These are phyloP conservation scores for Parnassius mnemosyne DNA, from an alignment of 2,888 invertebrate genomes.

Conservation along the genomic window DNA sequence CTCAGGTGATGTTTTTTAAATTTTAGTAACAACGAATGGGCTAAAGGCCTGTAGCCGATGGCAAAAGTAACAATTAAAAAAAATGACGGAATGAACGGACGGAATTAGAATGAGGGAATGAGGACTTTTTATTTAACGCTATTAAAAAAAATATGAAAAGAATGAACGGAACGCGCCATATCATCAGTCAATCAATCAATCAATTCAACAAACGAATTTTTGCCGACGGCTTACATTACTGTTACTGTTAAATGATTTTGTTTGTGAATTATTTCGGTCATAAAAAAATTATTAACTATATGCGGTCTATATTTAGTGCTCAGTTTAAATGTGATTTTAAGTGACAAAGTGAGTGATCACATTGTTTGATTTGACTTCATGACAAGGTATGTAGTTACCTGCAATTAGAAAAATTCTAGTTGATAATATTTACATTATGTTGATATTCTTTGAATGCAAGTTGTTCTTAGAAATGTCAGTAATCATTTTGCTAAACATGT, in stretches of 20 bases:
- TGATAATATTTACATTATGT: slow-evolving; percentile 11
- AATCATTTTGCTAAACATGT: background rate
- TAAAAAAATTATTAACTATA: slow-evolving; percentile 1
- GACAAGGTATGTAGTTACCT: slow-evolving; percentile 25
- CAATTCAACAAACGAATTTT: slow-evolving; percentile 53
- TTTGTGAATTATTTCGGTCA: slow-evolving; percentile 13
- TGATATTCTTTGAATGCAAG: slow-evolving; percentile 1
- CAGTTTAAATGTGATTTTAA: slow-evolving; percentile 17
- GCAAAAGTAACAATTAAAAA: background rate
- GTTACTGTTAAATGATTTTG: background rate
- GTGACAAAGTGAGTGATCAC: slow-evolving; percentile 28
- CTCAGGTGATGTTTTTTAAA: too few species aligned
- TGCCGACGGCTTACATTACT: slow-evolving; percentile 43
- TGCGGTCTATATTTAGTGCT: slow-evolving; percentile 6
- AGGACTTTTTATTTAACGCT: slow-evolving; percentile 1
- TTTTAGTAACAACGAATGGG: too few species aligned
- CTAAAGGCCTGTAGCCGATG: too few species aligned
- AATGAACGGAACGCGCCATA: slow-evolving; percentile 10
- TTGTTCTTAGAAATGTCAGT: slow-evolving; percentile 5
- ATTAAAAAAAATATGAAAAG: slow-evolving; percentile 16
- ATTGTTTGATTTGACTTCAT: slow-evolving; percentile 23
- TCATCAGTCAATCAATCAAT: slow-evolving; percentile 50
- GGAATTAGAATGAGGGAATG: background rate
- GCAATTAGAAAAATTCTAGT: slow-evolving; percentile 18
- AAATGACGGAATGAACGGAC: slow-evolving; percentile 22